Evolutionary conservation across 2,797 vertebrate genomes (phyloP).

Genomic region (Enteromius fasciolatus): DNA sequence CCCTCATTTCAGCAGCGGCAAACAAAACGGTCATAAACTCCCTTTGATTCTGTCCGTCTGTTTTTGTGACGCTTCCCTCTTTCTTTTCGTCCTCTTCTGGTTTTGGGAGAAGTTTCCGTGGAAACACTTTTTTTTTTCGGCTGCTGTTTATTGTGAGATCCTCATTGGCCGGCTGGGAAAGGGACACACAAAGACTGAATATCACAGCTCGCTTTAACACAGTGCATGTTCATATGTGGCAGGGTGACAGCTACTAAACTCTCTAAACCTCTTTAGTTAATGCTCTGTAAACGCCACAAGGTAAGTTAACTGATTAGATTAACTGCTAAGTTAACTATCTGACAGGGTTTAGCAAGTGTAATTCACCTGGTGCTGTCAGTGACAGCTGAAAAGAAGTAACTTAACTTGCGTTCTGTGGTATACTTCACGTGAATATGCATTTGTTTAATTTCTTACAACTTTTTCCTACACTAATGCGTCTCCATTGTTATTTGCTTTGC

Average conservation of each 20-base stretch:
- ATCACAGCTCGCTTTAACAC: constrained; percentile 62
- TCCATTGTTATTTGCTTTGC: background rate
- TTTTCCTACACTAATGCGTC: background rate
- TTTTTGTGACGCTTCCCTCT: constrained; percentile 66
- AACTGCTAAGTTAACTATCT: constrained; percentile 1
- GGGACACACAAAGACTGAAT: constrained; percentile 73
- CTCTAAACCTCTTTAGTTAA: constrained; percentile 40
- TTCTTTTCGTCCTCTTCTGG: constrained; percentile 16
- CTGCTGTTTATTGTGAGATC: constrained; percentile 83
- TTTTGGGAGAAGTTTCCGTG: constrained; percentile 83
- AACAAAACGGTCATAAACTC: constrained; percentile 34
- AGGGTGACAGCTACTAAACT: constrained; percentile 64
- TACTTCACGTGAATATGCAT: background rate
- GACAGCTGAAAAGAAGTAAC: background rate
- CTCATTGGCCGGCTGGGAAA: constrained; percentile 82
- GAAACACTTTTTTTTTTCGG: constrained; percentile 89
- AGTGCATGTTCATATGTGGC: constrained; percentile 42
- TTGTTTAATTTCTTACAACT: background rate
- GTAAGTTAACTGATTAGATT: constrained; percentile 64
- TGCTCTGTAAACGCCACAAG: constrained; percentile 62
- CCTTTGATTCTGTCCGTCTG: constrained; percentile 62
- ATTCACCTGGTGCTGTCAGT: background rate
- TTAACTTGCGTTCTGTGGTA: background rate
- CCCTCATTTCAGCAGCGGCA: constrained; percentile 68
- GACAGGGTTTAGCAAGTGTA: background rate